Evolutionary conservation across 2,797 vertebrate species (phyloP).

Genomic region (Galagoides demidoff): DNA sequence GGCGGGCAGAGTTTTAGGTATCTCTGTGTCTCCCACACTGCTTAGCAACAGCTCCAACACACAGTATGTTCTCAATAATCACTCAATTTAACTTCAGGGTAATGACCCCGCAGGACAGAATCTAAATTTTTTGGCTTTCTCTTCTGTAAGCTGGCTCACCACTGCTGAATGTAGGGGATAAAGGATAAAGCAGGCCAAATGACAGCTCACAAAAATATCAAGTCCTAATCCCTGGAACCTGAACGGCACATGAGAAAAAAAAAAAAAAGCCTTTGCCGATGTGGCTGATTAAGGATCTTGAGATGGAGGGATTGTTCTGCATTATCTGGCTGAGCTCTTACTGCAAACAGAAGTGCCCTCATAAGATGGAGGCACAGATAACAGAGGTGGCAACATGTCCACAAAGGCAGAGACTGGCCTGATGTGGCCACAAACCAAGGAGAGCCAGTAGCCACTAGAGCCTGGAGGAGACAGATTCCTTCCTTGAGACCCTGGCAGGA

Average conservation of each 20-base stretch:
- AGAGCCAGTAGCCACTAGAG: background rate
- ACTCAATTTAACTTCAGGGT: background rate
- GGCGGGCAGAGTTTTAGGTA: background rate
- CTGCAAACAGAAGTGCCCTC: background rate
- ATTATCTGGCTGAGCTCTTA: no score
- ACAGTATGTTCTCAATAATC: background rate
- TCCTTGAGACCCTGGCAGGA: background rate
- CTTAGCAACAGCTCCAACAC: background rate
- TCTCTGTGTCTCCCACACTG: background rate
- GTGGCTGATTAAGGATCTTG: background rate
- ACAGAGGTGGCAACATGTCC: background rate
- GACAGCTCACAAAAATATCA: background rate
- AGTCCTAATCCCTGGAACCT: background rate
- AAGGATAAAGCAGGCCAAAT: background rate
- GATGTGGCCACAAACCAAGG: background rate
- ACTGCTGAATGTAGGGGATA: background rate
- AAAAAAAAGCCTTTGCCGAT: background rate
- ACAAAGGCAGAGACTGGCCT: background rate
- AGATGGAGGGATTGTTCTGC: background rate
- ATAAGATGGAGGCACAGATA: background rate
- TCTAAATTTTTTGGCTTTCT: background rate
- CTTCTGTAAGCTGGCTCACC: background rate
- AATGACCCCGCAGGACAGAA: background rate
- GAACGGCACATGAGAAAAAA: background rate
- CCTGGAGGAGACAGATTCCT: fast-evolving